Conservation (phyloP, 2,113 vertebrate species). For the Reinhardtius hippoglossoides region DNA sequence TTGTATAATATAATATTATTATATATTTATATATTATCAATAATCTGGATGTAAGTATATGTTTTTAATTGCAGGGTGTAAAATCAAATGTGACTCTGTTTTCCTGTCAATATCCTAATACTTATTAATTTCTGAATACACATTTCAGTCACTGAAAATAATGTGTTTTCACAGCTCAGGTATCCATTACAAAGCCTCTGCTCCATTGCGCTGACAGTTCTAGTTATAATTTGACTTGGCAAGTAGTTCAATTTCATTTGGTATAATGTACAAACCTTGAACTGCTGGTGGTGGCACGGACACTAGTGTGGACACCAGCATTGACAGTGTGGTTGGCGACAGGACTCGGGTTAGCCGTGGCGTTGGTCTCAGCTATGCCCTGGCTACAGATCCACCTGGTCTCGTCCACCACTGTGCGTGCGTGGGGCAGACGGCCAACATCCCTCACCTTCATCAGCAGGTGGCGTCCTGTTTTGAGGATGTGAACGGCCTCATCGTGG, state of each 20-base stretch:
- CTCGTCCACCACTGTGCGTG: conserved; percentile 90
- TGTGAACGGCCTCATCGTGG: conserved; percentile 91
- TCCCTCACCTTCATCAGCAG: conserved; percentile 92
- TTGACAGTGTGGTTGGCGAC: neutral
- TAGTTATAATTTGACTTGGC: neutral
- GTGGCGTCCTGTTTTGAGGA: conserved; percentile 88
- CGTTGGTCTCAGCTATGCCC: conserved; percentile 80
- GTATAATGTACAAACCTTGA: conserved; percentile 73
- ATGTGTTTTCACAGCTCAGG: neutral
- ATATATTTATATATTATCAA: too few relatives aligned
- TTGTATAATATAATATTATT: too few relatives aligned
- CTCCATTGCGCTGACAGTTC: neutral
- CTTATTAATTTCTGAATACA: too few relatives aligned
- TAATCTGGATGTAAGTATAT: too few relatives aligned
- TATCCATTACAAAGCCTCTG: neutral
- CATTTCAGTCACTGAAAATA: too few relatives aligned
- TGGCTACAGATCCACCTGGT: conserved; percentile 90
- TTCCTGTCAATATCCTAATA: too few relatives aligned
- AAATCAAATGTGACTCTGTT: too few relatives aligned
- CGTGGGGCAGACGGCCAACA: conserved; percentile 91
- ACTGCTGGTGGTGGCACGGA: conserved; percentile 1
- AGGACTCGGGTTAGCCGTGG: conserved; percentile 31
- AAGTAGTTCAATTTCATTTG: neutral
- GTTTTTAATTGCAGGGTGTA: too few relatives aligned
- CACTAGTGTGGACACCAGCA: neutral